Percentiles rank a stretch among this genome's conserved stretches.
These are phyloP conservation scores for Lissonota sp. DNA, from an alignment of 2,888 invertebrate species.

Conservation along the genomic window DNA sequence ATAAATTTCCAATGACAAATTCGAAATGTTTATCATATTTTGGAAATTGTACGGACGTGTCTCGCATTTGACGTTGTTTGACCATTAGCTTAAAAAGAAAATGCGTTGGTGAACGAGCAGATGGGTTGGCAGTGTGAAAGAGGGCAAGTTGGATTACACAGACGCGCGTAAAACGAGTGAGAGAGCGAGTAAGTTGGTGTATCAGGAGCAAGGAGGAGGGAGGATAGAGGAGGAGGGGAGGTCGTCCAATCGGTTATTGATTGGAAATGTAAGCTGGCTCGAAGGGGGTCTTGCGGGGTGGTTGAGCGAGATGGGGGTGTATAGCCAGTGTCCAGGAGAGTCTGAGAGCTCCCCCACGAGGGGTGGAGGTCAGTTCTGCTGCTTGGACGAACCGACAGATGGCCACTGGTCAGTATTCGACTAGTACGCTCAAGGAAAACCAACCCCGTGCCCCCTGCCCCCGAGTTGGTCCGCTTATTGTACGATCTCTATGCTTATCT, in stretches of 20 bases:
- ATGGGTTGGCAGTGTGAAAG: conserved; percentile 52
- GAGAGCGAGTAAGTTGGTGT: background rate
- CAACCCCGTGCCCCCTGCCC: conserved; percentile 56
- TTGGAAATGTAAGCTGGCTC: conserved; percentile 80
- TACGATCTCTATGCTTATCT: conserved; percentile 21
- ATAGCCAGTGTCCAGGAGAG: conserved; percentile 55
- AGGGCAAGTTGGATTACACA: conserved; percentile 9
- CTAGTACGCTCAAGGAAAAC: conserved; percentile 68
- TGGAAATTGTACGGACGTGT: conserved; percentile 53
- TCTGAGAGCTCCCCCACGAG: conserved; percentile 52
- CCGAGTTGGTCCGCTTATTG: background rate
- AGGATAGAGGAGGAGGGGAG: conserved; percentile 63
- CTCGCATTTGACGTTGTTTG: conserved; percentile 71
- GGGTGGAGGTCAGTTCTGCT: conserved; percentile 71
- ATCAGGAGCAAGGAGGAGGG: background rate
- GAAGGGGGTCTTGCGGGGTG: conserved; percentile 66
- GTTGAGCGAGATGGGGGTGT: conserved; percentile 59
- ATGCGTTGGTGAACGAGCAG: conserved; percentile 70
- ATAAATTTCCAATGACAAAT: no score
- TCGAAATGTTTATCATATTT: no score
- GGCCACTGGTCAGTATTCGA: conserved; percentile 78
- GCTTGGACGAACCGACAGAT: conserved; percentile 79
- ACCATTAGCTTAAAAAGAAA: conserved; percentile 72
- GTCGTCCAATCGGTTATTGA: conserved; percentile 83
- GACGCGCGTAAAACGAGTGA: background rate